Evolutionary conservation across 2,888 invertebrate genomes (phyloP), one percentile per base, ranked within the genome.

Genomic region (Drosophila peninsularis): DNA sequence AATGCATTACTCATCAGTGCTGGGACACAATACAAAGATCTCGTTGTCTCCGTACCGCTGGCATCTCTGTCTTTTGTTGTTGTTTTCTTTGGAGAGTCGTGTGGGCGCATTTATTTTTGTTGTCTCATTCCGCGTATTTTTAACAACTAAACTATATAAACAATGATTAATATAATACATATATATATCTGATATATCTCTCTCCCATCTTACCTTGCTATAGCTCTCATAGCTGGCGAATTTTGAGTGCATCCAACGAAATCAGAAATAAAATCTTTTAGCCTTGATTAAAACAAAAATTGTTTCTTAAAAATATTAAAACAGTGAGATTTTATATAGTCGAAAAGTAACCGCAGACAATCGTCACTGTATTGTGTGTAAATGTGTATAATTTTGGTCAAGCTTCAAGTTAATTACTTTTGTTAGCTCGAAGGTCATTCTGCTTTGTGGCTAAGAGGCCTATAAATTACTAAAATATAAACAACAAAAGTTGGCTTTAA

Each of bases 1-100:
- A 41, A 17, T 27, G 75, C 57, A 80, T 81, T 86, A 85, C 64
- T 81, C 80, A 85, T 86, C 76, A 60, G 17, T 21, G 44, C 58
- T 37, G 66, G 19, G 42, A 47, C 37, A 10, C 24, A 63, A 54
- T 45, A 66, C 41, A 79, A 64, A 45, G 66, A 60, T 60, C 61
- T 62, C 58, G n/a, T 44, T 55, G 55, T 67, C 13, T 39, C 37
- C 37, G 41, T 61, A 27, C 30, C 27, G 60, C 45, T 27, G 14
- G 37, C 45, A 49, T 54, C 41, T 58, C 27, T 64, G 36, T 52
- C 19, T 50, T 34, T 50, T 49, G 2, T 53, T 49, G 14, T 41
- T 13, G 36, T 10, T 41, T 45, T 44, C n/a, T 45, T 41, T 37
- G 19, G 41, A 53, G n/a, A 47, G 5, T 5, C 50, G 65, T 47